Conservation (phyloP, 2,888 invertebrate genomes). For the Pelosia muscerda region DNA sequence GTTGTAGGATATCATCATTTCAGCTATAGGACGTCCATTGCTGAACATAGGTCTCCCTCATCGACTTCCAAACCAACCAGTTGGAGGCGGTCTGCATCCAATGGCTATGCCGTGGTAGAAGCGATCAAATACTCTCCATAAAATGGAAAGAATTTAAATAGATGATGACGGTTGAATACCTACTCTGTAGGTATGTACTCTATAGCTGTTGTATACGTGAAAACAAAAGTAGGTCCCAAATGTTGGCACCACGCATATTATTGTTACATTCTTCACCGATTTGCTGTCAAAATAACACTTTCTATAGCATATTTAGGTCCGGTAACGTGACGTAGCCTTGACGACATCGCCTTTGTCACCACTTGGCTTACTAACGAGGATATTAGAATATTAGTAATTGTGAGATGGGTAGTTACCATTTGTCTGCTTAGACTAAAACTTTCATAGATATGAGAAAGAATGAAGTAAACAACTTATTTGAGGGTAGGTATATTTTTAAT, state of each 20-base stretch:
- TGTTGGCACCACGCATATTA: constrained; percentile 40
- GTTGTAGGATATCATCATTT: too few relatives aligned
- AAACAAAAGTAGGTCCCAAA: constrained; percentile 5
- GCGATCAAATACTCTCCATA: too few relatives aligned
- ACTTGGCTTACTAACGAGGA: background rate
- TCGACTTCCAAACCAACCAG: too few relatives aligned
- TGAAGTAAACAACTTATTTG: background rate
- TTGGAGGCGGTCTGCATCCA: too few relatives aligned
- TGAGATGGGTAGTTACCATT: background rate
- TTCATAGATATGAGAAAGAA: background rate
- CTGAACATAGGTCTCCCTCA: too few relatives aligned
- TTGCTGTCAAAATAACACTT: constrained; percentile 43
- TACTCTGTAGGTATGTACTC: background rate
- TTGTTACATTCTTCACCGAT: constrained; percentile 45
- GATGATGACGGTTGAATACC: too few relatives aligned
- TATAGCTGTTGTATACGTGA: background rate
- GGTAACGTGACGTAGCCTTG: constrained; percentile 11
- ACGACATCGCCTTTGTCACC: constrained; percentile 18
- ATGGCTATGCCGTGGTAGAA: too few relatives aligned
- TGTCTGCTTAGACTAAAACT: background rate
- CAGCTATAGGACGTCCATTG: too few relatives aligned
- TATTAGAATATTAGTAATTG: constrained; percentile 3
- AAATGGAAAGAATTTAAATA: too few relatives aligned
- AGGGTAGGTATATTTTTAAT: background rate
- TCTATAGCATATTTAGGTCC: constrained; percentile 39